Percentiles rank a stretch among this genome's conserved stretches.
These are phyloP conservation scores for Arbacia lixula DNA, from an alignment of 53 echinoderm and acorn worm genomes.

Conservation along the genomic window DNA sequence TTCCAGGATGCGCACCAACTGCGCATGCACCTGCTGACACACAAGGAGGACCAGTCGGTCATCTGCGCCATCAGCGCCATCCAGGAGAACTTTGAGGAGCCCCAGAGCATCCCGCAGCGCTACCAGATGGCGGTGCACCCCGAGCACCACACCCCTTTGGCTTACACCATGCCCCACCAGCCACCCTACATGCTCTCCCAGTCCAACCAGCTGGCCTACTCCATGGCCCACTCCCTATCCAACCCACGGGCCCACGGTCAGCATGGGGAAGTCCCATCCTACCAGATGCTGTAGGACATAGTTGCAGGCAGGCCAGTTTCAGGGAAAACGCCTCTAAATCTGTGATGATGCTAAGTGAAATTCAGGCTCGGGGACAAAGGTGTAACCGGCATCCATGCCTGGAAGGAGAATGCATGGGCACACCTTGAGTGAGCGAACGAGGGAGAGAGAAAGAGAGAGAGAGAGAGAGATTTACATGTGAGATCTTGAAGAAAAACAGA, in stretches of 20 bases:
- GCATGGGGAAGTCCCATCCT: constrained; percentile 48
- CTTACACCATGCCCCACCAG: constrained; percentile 47
- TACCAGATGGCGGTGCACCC: constrained; percentile 41
- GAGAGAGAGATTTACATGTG: too few relatives aligned
- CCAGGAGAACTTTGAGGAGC: constrained; percentile 59
- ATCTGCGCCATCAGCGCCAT: constrained; percentile 57
- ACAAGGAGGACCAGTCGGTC: constrained; percentile 43
- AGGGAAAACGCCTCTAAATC: background rate
- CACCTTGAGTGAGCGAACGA: too few relatives aligned
- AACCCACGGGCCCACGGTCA: constrained; percentile 30
- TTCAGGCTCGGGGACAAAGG: background rate
- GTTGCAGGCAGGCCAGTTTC: background rate
- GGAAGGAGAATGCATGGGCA: too few relatives aligned
- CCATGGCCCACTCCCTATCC: constrained; percentile 33
- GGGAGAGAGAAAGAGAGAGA: too few relatives aligned
- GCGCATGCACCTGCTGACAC: constrained; percentile 47
- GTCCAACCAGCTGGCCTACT: constrained; percentile 55
- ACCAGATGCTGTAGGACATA: constrained; percentile 42
- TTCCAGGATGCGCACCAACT: constrained; percentile 54
- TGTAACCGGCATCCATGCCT: too few relatives aligned
- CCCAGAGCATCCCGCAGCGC: constrained; percentile 32
- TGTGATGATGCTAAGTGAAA: background rate
- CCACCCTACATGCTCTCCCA: constrained; percentile 51
- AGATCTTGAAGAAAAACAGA: too few relatives aligned
- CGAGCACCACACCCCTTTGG: constrained; percentile 32